phyloP scores from a whole-genome alignment of 2,888 invertebrate species.

The Cataglyphis albicans region DNA sequence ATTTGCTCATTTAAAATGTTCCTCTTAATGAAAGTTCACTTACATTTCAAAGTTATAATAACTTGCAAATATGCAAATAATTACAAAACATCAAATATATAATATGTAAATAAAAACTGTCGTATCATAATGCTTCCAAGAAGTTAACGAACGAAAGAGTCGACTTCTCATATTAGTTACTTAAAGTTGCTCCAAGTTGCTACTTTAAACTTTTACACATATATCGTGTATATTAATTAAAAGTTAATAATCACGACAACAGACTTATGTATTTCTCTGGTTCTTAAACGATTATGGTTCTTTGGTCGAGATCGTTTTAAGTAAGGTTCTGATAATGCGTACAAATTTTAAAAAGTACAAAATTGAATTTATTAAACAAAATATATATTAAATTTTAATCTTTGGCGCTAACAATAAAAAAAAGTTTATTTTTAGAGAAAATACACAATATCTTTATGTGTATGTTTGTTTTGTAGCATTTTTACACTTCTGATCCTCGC shows the following conservation, averaged over 20 bases:
- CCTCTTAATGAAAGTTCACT: background rate
- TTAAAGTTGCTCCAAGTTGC: background rate
- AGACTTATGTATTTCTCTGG: background rate
- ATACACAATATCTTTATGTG: background rate
- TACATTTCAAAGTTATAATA: background rate
- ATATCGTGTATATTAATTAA: background rate
- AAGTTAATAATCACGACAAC: background rate
- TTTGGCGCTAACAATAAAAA: background rate
- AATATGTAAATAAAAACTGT: background rate
- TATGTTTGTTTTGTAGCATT: background rate
- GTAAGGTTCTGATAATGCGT: background rate
- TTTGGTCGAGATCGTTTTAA: background rate
- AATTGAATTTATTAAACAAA: background rate
- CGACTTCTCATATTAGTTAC: background rate
- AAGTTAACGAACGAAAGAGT: background rate
- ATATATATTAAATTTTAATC: background rate
- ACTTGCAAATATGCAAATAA: background rate
- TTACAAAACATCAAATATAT: background rate
- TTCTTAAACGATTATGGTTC: conserved; percentile 6
- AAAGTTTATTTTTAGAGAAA: background rate
- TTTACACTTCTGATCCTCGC: background rate
- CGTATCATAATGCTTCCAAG: background rate
- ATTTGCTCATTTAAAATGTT: background rate
- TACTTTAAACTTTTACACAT: background rate
- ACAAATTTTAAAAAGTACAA: background rate